Percentiles rank a stretch among this genome's conserved stretches.
Conservation (phyloP, 2,113 vertebrate genomes). For the Eidolon helvum region DNA sequence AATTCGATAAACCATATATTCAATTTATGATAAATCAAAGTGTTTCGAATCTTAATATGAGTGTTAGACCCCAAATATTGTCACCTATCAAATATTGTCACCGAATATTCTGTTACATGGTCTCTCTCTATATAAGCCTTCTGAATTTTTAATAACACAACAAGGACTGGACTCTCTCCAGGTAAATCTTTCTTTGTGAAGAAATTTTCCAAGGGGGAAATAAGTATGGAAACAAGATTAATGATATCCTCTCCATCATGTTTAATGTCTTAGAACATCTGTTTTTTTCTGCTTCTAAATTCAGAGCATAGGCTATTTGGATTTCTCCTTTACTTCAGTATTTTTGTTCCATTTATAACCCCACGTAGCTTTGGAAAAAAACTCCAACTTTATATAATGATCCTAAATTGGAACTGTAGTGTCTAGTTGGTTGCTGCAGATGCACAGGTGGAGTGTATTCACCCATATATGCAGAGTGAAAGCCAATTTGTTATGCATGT, state of each 20-base stretch:
- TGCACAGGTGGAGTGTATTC: neutral
- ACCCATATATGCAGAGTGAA: neutral
- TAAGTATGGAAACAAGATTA: conserved; percentile 50
- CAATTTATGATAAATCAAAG: conserved; percentile 28
- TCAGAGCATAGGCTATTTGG: conserved; percentile 20
- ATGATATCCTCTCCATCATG: conserved; percentile 21
- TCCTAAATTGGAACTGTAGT: neutral
- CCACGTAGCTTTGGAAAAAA: conserved; percentile 10
- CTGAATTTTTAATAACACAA: conserved; percentile 55
- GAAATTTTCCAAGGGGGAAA: conserved; percentile 44
- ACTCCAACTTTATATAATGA: neutral
- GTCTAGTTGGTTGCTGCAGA: neutral
- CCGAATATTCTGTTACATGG: conserved; percentile 23
- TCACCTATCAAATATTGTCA: neutral
- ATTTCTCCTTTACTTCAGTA: neutral
- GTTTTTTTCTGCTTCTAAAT: conserved; percentile 49
- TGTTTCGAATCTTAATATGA: conserved; percentile 49
- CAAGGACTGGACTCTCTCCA: neutral
- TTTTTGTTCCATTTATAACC: conserved; percentile 18
- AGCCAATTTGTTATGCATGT: neutral
- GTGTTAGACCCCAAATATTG: neutral
- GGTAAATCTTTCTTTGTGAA: conserved; percentile 46
- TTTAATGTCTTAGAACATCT: conserved; percentile 37
- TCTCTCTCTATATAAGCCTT: neutral
- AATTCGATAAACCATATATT: conserved; percentile 56